Conservation (phyloP, 1,140 invertebrate species). For the Calycopis cecrops region DNA sequence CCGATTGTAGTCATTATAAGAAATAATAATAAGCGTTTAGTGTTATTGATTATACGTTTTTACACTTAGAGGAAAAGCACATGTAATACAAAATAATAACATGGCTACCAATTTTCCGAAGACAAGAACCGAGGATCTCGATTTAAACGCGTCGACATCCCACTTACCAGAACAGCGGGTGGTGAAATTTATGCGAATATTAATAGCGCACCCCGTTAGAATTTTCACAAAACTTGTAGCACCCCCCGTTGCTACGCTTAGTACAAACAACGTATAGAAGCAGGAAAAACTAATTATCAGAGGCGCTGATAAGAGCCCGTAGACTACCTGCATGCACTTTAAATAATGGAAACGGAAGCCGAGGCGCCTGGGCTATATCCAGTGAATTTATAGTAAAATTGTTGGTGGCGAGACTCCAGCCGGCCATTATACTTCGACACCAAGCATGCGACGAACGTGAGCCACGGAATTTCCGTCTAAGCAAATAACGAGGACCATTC, state of each 20-base stretch:
- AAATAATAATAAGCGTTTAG: no score
- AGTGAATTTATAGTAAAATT: conserved; percentile 26
- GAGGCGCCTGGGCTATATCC: conserved; percentile 19
- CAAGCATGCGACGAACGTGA: conserved; percentile 18
- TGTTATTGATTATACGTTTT: no score
- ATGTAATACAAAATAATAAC: no score
- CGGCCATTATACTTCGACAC: conserved; percentile 22
- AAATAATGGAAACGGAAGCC: conserved; percentile 34
- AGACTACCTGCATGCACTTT: conserved; percentile 18
- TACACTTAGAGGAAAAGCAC: no score
- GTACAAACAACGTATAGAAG: neutral
- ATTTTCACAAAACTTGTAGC: neutral
- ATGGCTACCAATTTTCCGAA: no score
- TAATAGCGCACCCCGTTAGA: neutral
- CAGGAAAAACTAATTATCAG: conserved; percentile 21
- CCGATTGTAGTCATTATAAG: no score
- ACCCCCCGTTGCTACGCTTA: neutral
- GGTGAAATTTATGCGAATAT: neutral
- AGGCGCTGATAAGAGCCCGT: conserved; percentile 21
- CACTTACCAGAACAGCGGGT: no score
- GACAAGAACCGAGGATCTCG: no score
- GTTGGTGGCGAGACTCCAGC: conserved; percentile 17
- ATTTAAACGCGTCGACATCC: no score
- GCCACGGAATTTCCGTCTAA: conserved; percentile 28
- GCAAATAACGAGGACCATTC: conserved; percentile 23